Evolutionary conservation across 2,888 invertebrate genomes (phyloP).

Genomic region (Dascillus cervinus): DNA sequence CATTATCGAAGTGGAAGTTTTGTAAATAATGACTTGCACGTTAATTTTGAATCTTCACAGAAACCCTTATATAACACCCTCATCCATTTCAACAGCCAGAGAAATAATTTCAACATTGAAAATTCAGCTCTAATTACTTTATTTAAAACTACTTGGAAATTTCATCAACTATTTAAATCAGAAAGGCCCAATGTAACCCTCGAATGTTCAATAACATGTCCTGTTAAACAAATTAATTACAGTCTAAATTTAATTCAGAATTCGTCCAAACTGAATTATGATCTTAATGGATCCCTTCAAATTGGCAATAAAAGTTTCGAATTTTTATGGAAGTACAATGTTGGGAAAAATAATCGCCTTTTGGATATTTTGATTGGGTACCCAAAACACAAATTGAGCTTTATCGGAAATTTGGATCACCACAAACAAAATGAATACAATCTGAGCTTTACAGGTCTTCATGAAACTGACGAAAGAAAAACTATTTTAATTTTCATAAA

Average conservation of each 20-base stretch:
- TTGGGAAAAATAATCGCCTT: constrained; percentile 7
- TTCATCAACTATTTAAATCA: constrained; percentile 19
- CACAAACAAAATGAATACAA: constrained; percentile 4
- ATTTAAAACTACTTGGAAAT: constrained; percentile 19
- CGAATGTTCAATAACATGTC: constrained; percentile 16
- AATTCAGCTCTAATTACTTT: constrained; percentile 12
- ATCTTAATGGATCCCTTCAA: constrained; percentile 16
- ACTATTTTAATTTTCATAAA: constrained; percentile 10
- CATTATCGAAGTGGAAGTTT: constrained; percentile 6
- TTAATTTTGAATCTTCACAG: constrained; percentile 12
- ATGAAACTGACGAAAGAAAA: constrained; percentile 7
- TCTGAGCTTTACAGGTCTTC: constrained; percentile 7
- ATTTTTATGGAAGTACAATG: too few species aligned
- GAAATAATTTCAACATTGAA: constrained; percentile 17
- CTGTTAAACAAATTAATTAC: constrained; percentile 19
- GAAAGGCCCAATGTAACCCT: constrained; percentile 4
- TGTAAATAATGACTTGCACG: constrained; percentile 10
- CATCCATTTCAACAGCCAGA: constrained; percentile 13
- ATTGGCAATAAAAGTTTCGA: too few species aligned
- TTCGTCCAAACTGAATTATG: constrained; percentile 9
- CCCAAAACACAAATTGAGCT: constrained; percentile 16
- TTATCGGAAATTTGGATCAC: constrained; percentile 13
- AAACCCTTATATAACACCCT: constrained; percentile 17
- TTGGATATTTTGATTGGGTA: constrained; percentile 18
- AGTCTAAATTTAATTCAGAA: constrained; percentile 12